Evolutionary conservation across 2,888 invertebrate species (phyloP), one percentile per base, ranked within the genome.

Genomic region (Polydrusus tereticollis): DNA sequence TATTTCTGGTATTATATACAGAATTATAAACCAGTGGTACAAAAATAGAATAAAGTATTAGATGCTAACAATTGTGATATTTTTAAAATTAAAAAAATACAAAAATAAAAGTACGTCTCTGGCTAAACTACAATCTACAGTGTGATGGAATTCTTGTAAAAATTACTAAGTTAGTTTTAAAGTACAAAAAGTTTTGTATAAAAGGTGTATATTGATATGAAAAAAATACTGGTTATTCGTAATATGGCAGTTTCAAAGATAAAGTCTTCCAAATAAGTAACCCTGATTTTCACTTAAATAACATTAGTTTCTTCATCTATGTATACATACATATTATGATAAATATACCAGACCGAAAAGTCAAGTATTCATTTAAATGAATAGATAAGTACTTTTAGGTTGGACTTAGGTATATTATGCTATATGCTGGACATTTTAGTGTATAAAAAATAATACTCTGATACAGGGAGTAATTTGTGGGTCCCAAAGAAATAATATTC

Each of bases 1-100:
- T 69, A 63, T 52, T 73, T 73, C 69, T 69, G 69, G 65, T 72
- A 65, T 69, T 64, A 60, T 65, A 36, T 72, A 68, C 68, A 69
- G 45, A 58, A 58, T 63, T 69, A 58, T 55, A 73, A 65, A 73
- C 65, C 65, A 65, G 73, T 43, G 59, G 60, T 73, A 73, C 52
- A 73, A 73, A 72, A 73, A 69, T 68, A 72, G 38, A 63, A 52
- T 38, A 52, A 36, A 33, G 47, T 57, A 29, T 33, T 62, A 43
- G 63, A 21, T n/a, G 38, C 33, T 38, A 52, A 52, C 33, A 69
- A 12, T 55, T 63, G 57, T 20, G 43, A 23, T 52, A 50, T 58
- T 43, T 29, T 16, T 43, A 29, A 71, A 66, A 65, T 29, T 64
- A 58, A 63, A 69, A 43, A 62, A 14, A 45, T 59, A 10, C 58